These are phyloP conservation scores for Oncopodura yosiiana DNA, from an alignment of 1,140 invertebrate species.

Conservation along the genomic window DNA sequence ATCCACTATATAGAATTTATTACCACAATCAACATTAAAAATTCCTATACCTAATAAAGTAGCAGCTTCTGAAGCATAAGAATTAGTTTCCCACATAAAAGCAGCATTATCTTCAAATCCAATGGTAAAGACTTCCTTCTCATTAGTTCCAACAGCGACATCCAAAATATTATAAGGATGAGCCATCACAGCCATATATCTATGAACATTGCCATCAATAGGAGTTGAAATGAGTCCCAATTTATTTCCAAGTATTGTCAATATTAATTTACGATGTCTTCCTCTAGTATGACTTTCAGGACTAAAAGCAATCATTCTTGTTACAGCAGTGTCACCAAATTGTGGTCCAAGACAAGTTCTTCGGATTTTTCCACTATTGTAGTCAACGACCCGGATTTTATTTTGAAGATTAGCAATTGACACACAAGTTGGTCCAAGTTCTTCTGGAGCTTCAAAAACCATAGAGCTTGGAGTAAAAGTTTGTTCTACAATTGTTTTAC, in stretches of 20 bases:
- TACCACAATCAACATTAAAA: too few relatives aligned
- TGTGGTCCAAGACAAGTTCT: slow-evolving; percentile 55
- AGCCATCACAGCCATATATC: slow-evolving; percentile 52
- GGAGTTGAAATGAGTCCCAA: slow-evolving; percentile 29
- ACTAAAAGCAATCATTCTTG: slow-evolving; percentile 46
- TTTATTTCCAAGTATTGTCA: slow-evolving; percentile 17
- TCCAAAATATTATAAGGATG: slow-evolving; percentile 49
- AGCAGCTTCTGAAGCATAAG: slow-evolving; percentile 46
- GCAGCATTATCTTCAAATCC: slow-evolving; percentile 47
- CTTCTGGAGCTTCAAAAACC: background rate
- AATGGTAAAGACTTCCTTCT: slow-evolving; percentile 49
- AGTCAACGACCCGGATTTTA: slow-evolving; percentile 28
- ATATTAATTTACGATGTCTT: slow-evolving; percentile 11
- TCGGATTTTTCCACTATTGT: slow-evolving; percentile 41
- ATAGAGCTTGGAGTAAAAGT: slow-evolving; percentile 13
- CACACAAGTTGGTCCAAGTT: slow-evolving; percentile 11
- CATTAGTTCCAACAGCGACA: slow-evolving; percentile 39
- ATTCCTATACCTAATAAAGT: too few relatives aligned
- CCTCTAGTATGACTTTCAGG: slow-evolving; percentile 36
- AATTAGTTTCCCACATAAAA: slow-evolving; percentile 52
- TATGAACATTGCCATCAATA: slow-evolving; percentile 60
- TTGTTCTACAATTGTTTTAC: slow-evolving; percentile 13
- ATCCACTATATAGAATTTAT: too few relatives aligned
- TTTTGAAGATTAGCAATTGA: slow-evolving; percentile 21
- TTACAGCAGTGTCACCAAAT: slow-evolving; percentile 51